Percentiles rank a stretch among this genome's conserved stretches.
phyloP scores from a whole-genome alignment of 2,797 vertebrate species.

The Chaunax sp. region DNA sequence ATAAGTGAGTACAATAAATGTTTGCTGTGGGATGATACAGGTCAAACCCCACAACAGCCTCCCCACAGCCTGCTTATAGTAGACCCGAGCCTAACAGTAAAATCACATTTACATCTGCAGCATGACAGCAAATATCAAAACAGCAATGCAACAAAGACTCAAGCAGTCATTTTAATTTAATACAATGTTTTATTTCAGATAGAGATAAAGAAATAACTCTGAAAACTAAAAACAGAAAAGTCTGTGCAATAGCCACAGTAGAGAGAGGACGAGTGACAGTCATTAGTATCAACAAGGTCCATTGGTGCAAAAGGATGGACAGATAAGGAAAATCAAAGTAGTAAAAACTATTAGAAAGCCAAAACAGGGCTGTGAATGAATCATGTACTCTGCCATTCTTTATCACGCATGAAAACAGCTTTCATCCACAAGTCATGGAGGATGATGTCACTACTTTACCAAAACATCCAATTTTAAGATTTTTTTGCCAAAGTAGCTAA shows the following conservation, averaged over 20 bases:
- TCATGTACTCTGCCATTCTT: conserved; percentile 1
- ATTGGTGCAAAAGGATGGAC: conserved; percentile 44
- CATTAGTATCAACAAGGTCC: conserved; percentile 41
- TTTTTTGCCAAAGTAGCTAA: conserved; percentile 5
- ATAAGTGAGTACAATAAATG: too few relatives aligned
- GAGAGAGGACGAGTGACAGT: conserved; percentile 46
- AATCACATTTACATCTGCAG: background rate
- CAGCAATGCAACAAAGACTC: background rate
- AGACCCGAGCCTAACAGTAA: too few relatives aligned
- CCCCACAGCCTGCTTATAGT: too few relatives aligned
- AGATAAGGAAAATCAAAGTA: conserved; percentile 29
- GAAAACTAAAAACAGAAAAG: conserved; percentile 67
- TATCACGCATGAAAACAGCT: background rate
- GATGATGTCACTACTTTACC: background rate
- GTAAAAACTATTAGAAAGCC: conserved; percentile 7
- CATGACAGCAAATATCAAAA: background rate
- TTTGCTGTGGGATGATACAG: too few relatives aligned
- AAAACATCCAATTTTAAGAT: background rate
- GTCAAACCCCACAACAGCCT: too few relatives aligned
- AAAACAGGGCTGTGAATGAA: conserved; percentile 3
- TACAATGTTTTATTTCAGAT: conserved; percentile 77
- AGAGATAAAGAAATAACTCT: conserved; percentile 72
- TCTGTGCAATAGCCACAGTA: conserved; percentile 64
- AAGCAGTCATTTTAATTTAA: conserved; percentile 18
- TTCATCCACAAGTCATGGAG: conserved; percentile 1